phyloP scores from a whole-genome alignment of 1,140 invertebrate species.

The Pararge aegeria region DNA sequence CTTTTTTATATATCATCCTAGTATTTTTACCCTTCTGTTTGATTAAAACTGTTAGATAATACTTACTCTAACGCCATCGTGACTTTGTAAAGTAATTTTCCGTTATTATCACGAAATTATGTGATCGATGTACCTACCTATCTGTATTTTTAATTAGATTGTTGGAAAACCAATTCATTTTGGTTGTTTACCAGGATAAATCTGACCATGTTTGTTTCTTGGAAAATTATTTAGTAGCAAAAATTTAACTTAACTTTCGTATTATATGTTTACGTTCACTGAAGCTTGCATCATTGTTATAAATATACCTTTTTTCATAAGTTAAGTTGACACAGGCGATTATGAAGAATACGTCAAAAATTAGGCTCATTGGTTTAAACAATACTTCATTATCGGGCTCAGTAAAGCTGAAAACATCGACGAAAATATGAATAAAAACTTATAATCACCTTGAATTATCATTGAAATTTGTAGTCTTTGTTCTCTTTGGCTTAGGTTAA shows the following conservation, averaged over 20 bases:
- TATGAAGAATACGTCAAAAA: not conserved
- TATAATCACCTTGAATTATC: not conserved
- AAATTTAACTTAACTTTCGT: no score
- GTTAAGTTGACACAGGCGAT: not conserved
- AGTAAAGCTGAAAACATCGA: not conserved
- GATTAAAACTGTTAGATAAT: no score
- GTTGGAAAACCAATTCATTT: no score
- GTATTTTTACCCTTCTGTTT: no score
- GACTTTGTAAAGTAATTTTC: constrained; percentile 9
- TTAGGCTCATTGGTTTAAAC: not conserved
- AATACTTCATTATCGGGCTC: not conserved
- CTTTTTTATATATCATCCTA: no score
- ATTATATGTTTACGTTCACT: no score
- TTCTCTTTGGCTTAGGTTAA: not conserved
- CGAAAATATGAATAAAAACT: not conserved
- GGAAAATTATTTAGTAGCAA: not conserved
- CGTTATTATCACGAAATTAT: constrained; percentile 8
- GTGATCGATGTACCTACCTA: not conserved
- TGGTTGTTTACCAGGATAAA: no score
- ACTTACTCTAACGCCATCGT: not conserved
- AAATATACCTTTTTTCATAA: not conserved
- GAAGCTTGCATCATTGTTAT: not conserved
- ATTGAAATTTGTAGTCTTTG: not conserved
- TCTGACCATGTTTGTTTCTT: not conserved
- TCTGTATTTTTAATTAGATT: no score